These are phyloP conservation scores for Kuschelorhynchus macadamiae DNA, from an alignment of 2,888 invertebrate species.

Conservation along the genomic window DNA sequence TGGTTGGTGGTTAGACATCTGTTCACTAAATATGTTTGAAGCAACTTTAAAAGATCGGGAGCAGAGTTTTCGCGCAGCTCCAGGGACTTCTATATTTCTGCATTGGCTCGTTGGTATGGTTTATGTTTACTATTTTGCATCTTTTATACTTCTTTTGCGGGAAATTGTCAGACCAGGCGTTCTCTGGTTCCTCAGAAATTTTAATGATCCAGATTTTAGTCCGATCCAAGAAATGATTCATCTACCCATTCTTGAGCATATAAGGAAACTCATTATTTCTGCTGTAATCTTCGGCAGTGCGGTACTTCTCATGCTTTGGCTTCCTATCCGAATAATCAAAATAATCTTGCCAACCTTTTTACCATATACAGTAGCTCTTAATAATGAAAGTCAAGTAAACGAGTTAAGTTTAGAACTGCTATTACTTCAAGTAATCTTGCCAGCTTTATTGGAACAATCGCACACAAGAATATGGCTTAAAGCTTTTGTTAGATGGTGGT, in stretches of 20 bases:
- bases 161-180: slow-evolving; percentile 98
- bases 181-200: slow-evolving; percentile 96
- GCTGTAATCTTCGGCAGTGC: slow-evolving; percentile 97
- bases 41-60: slow-evolving; percentile 91
- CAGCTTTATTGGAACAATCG: slow-evolving; percentile 95
- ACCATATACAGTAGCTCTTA: slow-evolving; percentile 92
- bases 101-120: slow-evolving; percentile 99
- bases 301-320: slow-evolving; percentile 95
- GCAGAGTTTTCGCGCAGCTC: slow-evolving; percentile 89
- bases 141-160: slow-evolving; percentile 91
- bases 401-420: slow-evolving; percentile 95
- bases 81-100: slow-evolving; percentile 97
- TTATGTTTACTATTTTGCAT: slow-evolving; percentile 99
- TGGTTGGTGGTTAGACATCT: slow-evolving; percentile 99
- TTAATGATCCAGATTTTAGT: slow-evolving; percentile 99
- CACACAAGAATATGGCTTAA: slow-evolving; percentile 97
- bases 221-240: slow-evolving; percentile 99
- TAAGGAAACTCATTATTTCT: slow-evolving; percentile 91
- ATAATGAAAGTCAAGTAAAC: slow-evolving; percentile 89
- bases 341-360: slow-evolving; percentile 88
- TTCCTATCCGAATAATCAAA: slow-evolving; percentile 91
- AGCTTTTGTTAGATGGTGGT: slow-evolving; percentile 88
- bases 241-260: slow-evolving; percentile 91
- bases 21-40: slow-evolving; percentile 93
- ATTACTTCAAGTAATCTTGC: slow-evolving; percentile 92